These are phyloP conservation scores for Lithodes maja DNA, from an alignment of 2,888 invertebrate genomes.

Conservation along the genomic window DNA sequence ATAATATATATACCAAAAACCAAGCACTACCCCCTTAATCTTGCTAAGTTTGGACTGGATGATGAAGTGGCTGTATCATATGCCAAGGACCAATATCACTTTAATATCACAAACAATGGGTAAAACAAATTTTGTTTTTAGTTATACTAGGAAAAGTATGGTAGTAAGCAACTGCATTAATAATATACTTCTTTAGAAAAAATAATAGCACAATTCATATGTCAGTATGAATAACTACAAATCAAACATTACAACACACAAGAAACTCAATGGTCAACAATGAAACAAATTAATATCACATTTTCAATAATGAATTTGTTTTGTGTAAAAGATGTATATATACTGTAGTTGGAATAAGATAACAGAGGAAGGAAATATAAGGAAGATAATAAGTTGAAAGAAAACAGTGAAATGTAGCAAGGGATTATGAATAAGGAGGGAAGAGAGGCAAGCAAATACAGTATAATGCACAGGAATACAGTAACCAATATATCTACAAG, in stretches of 20 bases:
- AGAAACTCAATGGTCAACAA: constrained; percentile 17
- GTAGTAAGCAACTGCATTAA: constrained; percentile 45
- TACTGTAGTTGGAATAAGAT: too few relatives aligned
- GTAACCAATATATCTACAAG: too few relatives aligned
- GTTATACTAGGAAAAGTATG: constrained; percentile 28
- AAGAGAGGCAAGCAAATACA: too few relatives aligned
- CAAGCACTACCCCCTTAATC: too few relatives aligned
- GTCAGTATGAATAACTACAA: constrained; percentile 45
- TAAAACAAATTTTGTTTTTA: constrained; percentile 45
- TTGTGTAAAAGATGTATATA: too few relatives aligned
- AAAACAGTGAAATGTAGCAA: too few relatives aligned
- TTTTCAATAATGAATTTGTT: constrained; percentile 32
- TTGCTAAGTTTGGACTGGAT: constrained; percentile 15
- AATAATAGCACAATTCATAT: constrained; percentile 45
- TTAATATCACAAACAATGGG: constrained; percentile 43
- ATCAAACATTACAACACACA: constrained; percentile 31
- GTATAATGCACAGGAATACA: too few relatives aligned
- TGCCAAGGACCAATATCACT: too few relatives aligned
- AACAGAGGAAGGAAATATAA: too few relatives aligned
- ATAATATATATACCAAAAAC: too few relatives aligned
- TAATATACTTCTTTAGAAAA: constrained; percentile 42
- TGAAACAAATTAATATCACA: constrained; percentile 49
- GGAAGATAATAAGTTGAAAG: too few relatives aligned
- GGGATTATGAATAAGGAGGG: too few relatives aligned
- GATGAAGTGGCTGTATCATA: neutral